These are phyloP conservation scores for Vimba vimba DNA, from an alignment of 2,113 vertebrate species.

Conservation along the genomic window DNA sequence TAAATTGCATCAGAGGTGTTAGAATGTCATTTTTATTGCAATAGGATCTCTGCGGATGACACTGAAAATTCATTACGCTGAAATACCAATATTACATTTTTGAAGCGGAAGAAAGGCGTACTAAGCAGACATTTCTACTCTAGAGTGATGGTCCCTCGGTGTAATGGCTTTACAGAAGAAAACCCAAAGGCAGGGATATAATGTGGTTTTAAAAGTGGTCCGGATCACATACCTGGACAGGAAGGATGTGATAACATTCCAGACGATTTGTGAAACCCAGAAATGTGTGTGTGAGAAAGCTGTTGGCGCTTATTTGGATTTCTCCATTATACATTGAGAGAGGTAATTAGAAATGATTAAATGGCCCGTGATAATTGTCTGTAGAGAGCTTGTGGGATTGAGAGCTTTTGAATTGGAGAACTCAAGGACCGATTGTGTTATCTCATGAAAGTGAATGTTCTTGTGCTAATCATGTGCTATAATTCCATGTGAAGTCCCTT, in stretches of 20 bases:
- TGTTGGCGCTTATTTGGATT: slow-evolving; percentile 47
- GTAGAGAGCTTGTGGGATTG: slow-evolving; percentile 13
- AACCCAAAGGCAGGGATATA: slow-evolving; percentile 26
- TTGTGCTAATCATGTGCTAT: slow-evolving; percentile 8
- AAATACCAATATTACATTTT: slow-evolving; percentile 65
- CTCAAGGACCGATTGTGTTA: slow-evolving; percentile 6
- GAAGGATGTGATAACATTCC: slow-evolving; percentile 11
- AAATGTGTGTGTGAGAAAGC: slow-evolving; percentile 3
- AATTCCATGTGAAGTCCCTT: slow-evolving; percentile 1
- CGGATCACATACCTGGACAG: slow-evolving; percentile 11
- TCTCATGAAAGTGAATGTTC: not conserved
- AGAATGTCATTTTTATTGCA: slow-evolving; percentile 62
- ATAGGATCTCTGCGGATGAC: slow-evolving; percentile 59
- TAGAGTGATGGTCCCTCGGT: not conserved
- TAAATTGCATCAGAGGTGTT: slow-evolving; percentile 60
- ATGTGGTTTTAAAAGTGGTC: not conserved
- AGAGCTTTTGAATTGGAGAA: slow-evolving; percentile 4
- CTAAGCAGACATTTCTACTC: slow-evolving; percentile 41
- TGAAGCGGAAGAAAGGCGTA: slow-evolving; percentile 33
- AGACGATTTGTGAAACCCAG: slow-evolving; percentile 7
- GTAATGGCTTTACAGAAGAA: slow-evolving; percentile 29
- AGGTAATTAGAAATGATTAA: slow-evolving; percentile 54
- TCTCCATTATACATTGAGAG: slow-evolving; percentile 50
- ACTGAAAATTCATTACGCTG: slow-evolving; percentile 65
- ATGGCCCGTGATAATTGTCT: slow-evolving; percentile 41